Base-by-base conservation (phyloP, 2,888 invertebrate genomes). In the Teleiodes luculella region DNA sequence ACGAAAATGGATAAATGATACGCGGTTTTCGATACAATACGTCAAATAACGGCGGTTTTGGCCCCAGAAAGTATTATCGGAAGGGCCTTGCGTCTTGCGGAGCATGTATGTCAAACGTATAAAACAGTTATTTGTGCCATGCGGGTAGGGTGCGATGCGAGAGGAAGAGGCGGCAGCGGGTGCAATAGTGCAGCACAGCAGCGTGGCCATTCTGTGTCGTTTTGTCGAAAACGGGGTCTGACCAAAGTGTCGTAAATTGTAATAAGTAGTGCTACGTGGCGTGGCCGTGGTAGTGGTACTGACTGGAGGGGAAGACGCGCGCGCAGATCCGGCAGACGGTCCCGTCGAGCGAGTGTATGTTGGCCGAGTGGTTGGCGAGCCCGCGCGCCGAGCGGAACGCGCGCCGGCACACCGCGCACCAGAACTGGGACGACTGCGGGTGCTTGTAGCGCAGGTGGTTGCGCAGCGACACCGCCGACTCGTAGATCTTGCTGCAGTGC, bases 391-490 rank as follows among this genome's bases (percentile, higher is more conserved):
- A 74, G 5, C 66, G 70, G 57, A 82, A 84, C 10, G 72, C 57
- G 13, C 82, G 73, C 16, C 72, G 71, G 57, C 83, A 84, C 24
- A 74, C 30, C 28, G 62, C 61, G 59, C 83, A 84, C 66, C 70
- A 70, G 57, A 75, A 63, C 16, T 63, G 65, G 11, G 57, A 67
- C 53, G 55, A 67, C 20, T 67, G 64, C 4, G 81, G 76, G 55
- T 84, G 83, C 59, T 78, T 83, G 58, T 84, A 82, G 36, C 76
- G 80, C 0, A 69, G 57, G 52, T 83, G 84, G 59, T 82, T 82
- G 10, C 72, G 69, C 20, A 82, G 64, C 14, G 83, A 72, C 28
- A 81, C 60, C 33, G 57, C 54, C 11, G 80, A 80, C 53, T 67
- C 59, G 54, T 71, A 83, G 47, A 74, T 60, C 59, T 81, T 82